Conservation (phyloP, 2,888 invertebrate species). For the Corythucha ciliata region DNA sequence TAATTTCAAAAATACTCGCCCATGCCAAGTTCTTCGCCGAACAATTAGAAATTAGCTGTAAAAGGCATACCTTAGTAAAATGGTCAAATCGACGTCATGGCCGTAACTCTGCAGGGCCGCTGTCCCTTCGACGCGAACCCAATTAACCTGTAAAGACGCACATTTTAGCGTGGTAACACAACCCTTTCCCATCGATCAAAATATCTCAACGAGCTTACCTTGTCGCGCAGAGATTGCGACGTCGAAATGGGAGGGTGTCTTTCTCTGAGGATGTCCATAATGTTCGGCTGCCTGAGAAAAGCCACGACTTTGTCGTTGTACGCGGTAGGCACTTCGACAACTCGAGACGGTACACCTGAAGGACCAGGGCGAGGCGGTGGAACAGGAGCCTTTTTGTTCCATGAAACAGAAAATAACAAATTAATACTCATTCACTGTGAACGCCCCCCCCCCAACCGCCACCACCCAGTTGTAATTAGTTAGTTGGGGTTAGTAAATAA, state of each 20-base stretch:
- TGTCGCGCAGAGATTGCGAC: conserved; percentile 68
- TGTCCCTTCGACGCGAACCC: conserved; percentile 81
- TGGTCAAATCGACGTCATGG: conserved; percentile 88
- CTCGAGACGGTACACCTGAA: conserved; percentile 30
- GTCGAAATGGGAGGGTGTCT: conserved; percentile 63
- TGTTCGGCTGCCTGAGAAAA: conserved; percentile 89
- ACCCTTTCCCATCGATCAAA: conserved; percentile 39
- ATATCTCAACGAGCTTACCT: conserved; percentile 47
- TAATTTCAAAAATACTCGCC: no score
- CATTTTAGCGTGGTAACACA: no score
- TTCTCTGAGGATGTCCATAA: conserved; percentile 81
- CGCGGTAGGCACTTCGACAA: conserved; percentile 67
- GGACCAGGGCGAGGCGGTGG: conserved; percentile 36
- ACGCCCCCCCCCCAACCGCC: no score
- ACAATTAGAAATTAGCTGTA: no score
- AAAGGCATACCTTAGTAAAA: conserved; percentile 83
- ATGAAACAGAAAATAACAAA: conserved; percentile 12
- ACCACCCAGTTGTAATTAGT: no score
- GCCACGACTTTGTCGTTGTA: conserved; percentile 95
- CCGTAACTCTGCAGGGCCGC: conserved; percentile 73
- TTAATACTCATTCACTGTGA: no score
- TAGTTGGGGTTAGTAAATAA: no score
- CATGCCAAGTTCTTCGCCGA: no score
- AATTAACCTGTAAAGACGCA: conserved; percentile 55
- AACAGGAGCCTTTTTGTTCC: conserved; percentile 35